Evolutionary conservation across 1,140 invertebrate genomes (phyloP).

Genomic region (Oppia nitens): DNA sequence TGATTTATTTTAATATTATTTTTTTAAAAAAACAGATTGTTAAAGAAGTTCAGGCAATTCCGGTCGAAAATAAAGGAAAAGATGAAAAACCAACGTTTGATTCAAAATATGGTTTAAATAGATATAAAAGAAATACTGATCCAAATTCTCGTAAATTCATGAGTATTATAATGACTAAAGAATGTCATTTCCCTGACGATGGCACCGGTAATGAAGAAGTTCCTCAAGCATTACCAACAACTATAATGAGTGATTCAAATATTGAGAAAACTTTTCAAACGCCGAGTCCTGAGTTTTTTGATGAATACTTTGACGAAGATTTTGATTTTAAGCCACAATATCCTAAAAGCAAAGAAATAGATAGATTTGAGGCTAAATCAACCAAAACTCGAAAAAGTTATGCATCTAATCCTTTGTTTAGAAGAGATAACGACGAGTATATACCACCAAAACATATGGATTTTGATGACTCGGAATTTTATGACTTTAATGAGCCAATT

Average conservation of each 20-base stretch:
- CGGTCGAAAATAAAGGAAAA: background rate
- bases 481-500: background rate
- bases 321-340: background rate
- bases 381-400: background rate
- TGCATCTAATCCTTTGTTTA: background rate
- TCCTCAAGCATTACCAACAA: background rate
- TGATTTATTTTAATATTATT: background rate
- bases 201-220: background rate
- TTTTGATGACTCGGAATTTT: background rate
- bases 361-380: background rate
- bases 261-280: background rate
- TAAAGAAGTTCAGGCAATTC: slow-evolving; percentile 6
- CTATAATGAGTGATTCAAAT: background rate
- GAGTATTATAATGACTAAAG: slow-evolving; percentile 9
- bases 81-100: too few species aligned
- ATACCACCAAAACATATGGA: background rate
- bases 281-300: background rate
- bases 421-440: background rate
- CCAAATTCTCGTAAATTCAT: background rate
- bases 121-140: background rate
- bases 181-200: slow-evolving; percentile 4
- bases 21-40: background rate
- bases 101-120: background rate
- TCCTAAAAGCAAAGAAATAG: background rate
- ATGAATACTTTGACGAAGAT: background rate